Evolutionary conservation across 2,888 invertebrate genomes (phyloP), one percentile per base, ranked within the genome.

Genomic region (Chorisops tibialis): DNA sequence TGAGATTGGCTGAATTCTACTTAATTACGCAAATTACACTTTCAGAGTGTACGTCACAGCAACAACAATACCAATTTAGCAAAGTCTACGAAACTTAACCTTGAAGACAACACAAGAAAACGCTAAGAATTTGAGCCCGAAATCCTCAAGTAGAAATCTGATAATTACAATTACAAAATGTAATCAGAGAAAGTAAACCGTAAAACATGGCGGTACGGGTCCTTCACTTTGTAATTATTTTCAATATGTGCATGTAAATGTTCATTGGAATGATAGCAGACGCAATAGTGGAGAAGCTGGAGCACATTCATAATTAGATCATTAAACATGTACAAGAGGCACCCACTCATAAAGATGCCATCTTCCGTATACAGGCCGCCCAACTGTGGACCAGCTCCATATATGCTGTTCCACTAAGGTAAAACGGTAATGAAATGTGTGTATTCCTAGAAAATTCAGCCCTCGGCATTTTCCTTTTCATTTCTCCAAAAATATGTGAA

Each of bases 151-250:
- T 41, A 54, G 41, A 54, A 54, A 54, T 54, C 54, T 41, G 39
- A 54, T 54, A 54, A 54, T 54, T 54, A 54, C 54, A 54, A 54
- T 54, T 54, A 41, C 54, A n/a, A 54, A 54, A 54, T 54, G 54
- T 54, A 54, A 54, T 54, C 54, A 54, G 41, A 16, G 16, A 54
- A 41, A 54, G 54, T 54, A 54, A 41, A 41, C 54, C 54, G n/a
- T 24, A 54, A 41, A 54, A 16, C 24, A 30, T 5, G 3, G 3
- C 9, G 30, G 9, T 5, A 30, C 9, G 30, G n/a, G 54, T 21
- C 41, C 21, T 41, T 24, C 54, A 41, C 54, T 52, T 54, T 41
- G n/a, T 41, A 54, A 39, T 54, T 54, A 54, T 54, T 54, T 22
- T 22, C 37, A 54, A 39, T 41, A 54, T 41, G 41, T 54, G 41